Evolutionary conservation across 2,113 vertebrate species (phyloP).

Genomic region (Chinchilla lanigera): DNA sequence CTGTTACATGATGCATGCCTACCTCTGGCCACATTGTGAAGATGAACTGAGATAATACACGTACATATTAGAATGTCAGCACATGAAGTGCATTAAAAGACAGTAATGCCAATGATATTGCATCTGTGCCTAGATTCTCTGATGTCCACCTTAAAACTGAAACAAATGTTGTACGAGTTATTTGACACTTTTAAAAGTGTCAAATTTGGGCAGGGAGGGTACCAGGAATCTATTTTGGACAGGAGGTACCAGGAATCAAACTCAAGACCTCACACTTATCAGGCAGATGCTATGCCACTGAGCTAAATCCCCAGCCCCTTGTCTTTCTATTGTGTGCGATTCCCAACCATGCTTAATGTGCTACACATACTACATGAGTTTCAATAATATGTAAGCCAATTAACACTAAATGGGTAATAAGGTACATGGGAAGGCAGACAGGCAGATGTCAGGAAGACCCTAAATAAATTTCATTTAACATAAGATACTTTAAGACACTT

Average conservation of each 20-base stretch:
- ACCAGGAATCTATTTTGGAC: no score
- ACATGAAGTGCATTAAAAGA: neutral
- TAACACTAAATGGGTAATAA: neutral
- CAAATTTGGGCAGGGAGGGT: no score
- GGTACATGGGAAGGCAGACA: neutral
- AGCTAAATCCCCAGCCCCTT: neutral
- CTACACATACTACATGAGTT: neutral
- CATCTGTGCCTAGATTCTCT: neutral
- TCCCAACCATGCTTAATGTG: neutral
- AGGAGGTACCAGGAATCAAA: no score
- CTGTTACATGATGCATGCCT: neutral
- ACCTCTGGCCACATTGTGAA: neutral
- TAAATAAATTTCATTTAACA: slow-evolving; percentile 15
- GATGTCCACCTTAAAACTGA: neutral
- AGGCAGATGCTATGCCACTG: no score
- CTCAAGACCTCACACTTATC: no score
- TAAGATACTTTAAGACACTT: slow-evolving; percentile 19
- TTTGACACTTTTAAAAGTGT: neutral
- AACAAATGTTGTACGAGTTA: slow-evolving; percentile 16
- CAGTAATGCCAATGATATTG: neutral
- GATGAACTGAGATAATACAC: neutral
- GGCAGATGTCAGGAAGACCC: slow-evolving; percentile 12
- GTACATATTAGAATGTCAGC: neutral
- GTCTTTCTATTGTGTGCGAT: neutral
- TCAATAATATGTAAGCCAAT: neutral